Base-by-base conservation (phyloP, 2,888 invertebrate genomes). In the Apoda limacodes region DNA sequence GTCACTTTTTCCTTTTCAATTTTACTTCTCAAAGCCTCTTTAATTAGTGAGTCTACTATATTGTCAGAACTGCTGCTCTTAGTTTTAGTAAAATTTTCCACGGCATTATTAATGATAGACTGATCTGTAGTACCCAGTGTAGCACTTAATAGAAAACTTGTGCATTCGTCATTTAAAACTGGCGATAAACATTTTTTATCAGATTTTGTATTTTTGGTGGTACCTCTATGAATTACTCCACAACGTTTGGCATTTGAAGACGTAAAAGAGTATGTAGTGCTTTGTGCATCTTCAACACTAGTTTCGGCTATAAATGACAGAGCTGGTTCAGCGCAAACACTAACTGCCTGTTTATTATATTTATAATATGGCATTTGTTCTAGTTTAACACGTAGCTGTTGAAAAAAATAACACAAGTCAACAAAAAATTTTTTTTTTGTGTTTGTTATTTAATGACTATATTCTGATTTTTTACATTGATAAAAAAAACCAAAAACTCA, bases 321-420 rank as follows among this genome's bases (percentile, higher is more conserved):
- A 6, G 60, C 51, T 1, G 71, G 72, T 2, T 31, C 29, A 3
- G 50, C 57, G 28, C 61, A 59, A 1, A 71, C 54, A 17, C 48
- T 53, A 2, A 48, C 39, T 4, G 51, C 47, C 30, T 61, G 52
- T 36, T 58, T 67, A n/a, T 60, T 57, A 27, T 50, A 67, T 27
- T 27, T 39, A 26, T 46, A 52, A 2, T 39, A 40, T 3, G 74
- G 65, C 19, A 70, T 46, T 2, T 55, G 55, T 13, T 52, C 52
- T 42, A 75, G 34, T 38, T 56, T 74, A 12, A 68, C 67, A 13
- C 55, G 63, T 2, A 75, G 58, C 76, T 76, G n/a, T n/a, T n/a
- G n/a, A n/a, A n/a, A n/a, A n/a, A n/a, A n/a, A n/a, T n/a, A n/a
- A n/a, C n/a, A n/a, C n/a, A n/a, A n/a, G n/a, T n/a, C n/a, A n/a